Evolutionary conservation across 2,113 vertebrate genomes (phyloP), one percentile per base, ranked within the genome.

Genomic region (Euleptes europaea): DNA sequence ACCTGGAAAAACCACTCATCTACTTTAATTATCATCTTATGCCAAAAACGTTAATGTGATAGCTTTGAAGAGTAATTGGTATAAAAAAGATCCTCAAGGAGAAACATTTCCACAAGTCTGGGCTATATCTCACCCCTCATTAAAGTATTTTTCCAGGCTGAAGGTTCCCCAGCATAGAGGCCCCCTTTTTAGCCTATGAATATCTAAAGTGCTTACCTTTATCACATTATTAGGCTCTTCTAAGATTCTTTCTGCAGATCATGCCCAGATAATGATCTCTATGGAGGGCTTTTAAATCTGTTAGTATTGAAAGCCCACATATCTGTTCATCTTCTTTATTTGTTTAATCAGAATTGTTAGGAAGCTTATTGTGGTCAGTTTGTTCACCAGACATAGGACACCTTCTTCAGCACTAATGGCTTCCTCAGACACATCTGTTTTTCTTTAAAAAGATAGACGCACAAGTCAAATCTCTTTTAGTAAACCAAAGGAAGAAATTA

Each of bases 221-320:
- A 96, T 96, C 96, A 65, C 76, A 91, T 94, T 95, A 95, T 97
- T 94, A 72, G 92, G 89, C 93, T 92, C 88, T 95, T 93, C 94
- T 95, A 94, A 96, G 95, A 95, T 97, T 96, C 94, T 93, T 96
- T 94, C 97, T 97, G 93, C 92, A 97, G 96, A 97, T 97, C 95
- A 92, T 94, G 91, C 93, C 94, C 93, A 93, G 93, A 96, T 97
- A 95, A 86, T 84, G 95, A 96, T 97, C 95, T 84, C 88, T 83
- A 65, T 60, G 88, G 88, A 90, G 87, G 92, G 92, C 92, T 95
- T 96, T 95, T 91, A 95, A 96, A 94, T 94, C 92, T 84, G 93
- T 94, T 87, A 63, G 85, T 80, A 44, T 79, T 73, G 51, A 65
- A 80, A 73, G 82, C 90, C 85, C 60, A 63, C 5, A 88, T 67